These are phyloP conservation scores for Zoanthus solanderi DNA, from an alignment of 92 coral and sea anemone genomes.

Conservation along the genomic window DNA sequence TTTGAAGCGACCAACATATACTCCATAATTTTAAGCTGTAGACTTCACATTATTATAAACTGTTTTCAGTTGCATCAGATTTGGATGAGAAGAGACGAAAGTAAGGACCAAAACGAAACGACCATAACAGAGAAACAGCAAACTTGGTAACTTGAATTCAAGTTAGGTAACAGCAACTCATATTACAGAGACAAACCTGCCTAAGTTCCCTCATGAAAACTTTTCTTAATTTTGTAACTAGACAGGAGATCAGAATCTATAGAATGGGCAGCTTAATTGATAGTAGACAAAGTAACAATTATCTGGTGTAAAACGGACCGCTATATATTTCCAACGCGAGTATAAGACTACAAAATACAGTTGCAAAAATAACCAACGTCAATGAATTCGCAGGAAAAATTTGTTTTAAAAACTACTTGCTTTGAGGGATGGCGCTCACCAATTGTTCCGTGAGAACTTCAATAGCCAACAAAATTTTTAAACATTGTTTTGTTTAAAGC, in stretches of 20 bases:
- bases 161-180: slow-evolving; percentile 7
- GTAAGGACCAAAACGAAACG: too few relatives aligned
- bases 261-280: neutral
- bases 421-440: neutral
- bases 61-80: neutral
- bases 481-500: slow-evolving; percentile 16
- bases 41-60: neutral
- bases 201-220: slow-evolving; percentile 19
- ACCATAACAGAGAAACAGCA: neutral
- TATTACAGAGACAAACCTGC: slow-evolving; percentile 4
- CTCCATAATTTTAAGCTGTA: neutral
- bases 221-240: neutral
- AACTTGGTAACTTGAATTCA: neutral
- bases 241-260: neutral
- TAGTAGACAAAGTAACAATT: slow-evolving; percentile 13
- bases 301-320: neutral
- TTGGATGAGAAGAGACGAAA: neutral
- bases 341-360: neutral
- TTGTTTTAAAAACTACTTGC: neutral
- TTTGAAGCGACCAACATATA: neutral
- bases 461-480: neutral
- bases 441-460: neutral
- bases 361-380: neutral
- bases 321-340: neutral
- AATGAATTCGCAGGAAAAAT: neutral